A percentile compares a stretch with the other conserved stretches of the same genome.
Evolutionary conservation across 2,797 vertebrate genomes (phyloP).

Genomic region (Telmatherina bonti): DNA sequence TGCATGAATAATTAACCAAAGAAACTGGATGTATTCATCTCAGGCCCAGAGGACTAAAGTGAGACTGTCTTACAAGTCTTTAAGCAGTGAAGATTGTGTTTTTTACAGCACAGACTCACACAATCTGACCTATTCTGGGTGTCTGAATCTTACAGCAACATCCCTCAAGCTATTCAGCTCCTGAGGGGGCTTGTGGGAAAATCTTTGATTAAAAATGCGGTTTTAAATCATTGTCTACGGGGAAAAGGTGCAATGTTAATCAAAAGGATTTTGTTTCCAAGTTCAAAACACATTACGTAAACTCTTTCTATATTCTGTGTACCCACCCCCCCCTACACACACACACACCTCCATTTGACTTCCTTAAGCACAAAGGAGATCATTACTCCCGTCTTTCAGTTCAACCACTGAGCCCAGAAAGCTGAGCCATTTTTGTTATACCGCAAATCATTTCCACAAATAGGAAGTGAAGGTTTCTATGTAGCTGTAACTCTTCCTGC

Average conservation of each 20-base stretch:
- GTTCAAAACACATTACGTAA: conserved; percentile 76
- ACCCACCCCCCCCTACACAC: conserved; percentile 15
- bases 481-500: conserved; percentile 3
- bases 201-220: conserved; percentile 76
- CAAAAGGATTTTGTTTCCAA: conserved; percentile 73
- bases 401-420: conserved; percentile 43
- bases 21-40: conserved; percentile 73
- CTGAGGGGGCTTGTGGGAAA: conserved; percentile 55
- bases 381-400: conserved; percentile 59
- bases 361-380: conserved; percentile 70
- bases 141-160: conserved; percentile 54
- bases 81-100: conserved; percentile 52
- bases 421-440: conserved; percentile 55
- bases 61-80: conserved; percentile 73
- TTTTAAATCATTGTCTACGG: conserved; percentile 59
- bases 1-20: conserved; percentile 83
- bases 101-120: conserved; percentile 60
- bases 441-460: conserved; percentile 42
- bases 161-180: conserved; percentile 58
- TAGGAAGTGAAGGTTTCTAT: conserved; percentile 20
- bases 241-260: conserved; percentile 74
- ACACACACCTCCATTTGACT: conserved; percentile 41
- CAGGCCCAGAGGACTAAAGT: conserved; percentile 69
- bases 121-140: conserved; percentile 49
- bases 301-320: conserved; percentile 72